phyloP scores from a whole-genome alignment of 2,113 vertebrate genomes.

The Pseudopodoces humilis region DNA sequence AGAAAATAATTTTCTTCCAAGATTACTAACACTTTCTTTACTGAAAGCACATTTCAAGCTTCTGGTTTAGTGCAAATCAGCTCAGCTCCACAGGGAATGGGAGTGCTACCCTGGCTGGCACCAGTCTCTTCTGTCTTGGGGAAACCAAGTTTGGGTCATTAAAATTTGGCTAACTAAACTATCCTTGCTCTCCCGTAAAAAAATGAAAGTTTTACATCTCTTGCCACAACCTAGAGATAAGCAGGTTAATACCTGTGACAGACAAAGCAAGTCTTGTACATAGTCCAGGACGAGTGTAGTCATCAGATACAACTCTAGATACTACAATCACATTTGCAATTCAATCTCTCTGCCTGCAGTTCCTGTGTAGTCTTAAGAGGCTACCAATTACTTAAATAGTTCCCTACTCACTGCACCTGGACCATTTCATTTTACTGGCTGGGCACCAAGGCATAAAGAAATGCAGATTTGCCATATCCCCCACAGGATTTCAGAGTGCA shows the following conservation, averaged over 20 bases:
- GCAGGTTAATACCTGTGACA: background rate
- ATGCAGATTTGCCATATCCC: background rate
- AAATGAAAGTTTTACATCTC: background rate
- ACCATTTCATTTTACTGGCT: background rate
- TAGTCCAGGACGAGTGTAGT: background rate
- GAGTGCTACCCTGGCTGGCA: background rate
- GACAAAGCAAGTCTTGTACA: background rate
- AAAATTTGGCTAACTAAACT: background rate
- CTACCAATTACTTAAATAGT: background rate
- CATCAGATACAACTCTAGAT: background rate
- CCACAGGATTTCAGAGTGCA: background rate
- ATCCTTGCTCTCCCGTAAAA: background rate
- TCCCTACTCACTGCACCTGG: background rate
- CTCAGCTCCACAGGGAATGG: background rate
- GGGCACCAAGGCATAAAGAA: background rate
- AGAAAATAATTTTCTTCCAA: background rate
- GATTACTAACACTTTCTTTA: background rate
- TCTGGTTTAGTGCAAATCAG: background rate
- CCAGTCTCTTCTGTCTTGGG: background rate
- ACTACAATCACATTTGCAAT: background rate
- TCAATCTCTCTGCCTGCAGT: background rate
- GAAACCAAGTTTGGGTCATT: background rate
- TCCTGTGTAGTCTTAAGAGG: background rate
- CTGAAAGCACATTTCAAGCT: background rate
- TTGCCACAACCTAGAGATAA: background rate